Evolutionary conservation across 2,888 invertebrate species (phyloP), one percentile per base, ranked within the genome.

Genomic region (Hylaea fasciaria): DNA sequence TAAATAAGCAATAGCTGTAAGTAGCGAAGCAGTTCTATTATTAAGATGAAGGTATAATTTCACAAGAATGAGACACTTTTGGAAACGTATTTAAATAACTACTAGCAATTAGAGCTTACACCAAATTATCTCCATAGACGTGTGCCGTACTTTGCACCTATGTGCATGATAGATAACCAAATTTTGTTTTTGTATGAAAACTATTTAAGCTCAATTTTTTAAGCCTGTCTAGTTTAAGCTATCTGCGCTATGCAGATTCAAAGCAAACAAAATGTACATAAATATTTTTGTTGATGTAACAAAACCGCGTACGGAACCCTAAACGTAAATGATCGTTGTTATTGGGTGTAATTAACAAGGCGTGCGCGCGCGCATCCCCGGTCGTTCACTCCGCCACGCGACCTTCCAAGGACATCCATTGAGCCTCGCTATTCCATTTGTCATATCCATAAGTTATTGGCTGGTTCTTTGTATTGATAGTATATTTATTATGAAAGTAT

Each of bases 301-400:
- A 74, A 81, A 77, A 80, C 80, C 77, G 71, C 5, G 44, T 45
- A 50, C 48, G 44, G 22, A 35, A 17, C 61, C 47, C 61, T 61
- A 56, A 48, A 56, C 44, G 54, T 56, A 52, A 57, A 54, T 62
- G 47, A 47, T 47, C 28, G 32, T 55, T 47, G 43, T 87, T 91
- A 90, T 87, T 87, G 89, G 87, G 84, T 83, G 87, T 89, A 91
- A 91, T 91, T 91, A 89, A 86, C 82, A 83, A 84, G 84, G 86
- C 81, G 76, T 74, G 79, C 76, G 81, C 80, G 74, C 74, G 79
- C 74, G 81, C 79, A 73, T 70, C 35, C 12, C 44, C 53, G 65
- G 62, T 66, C 67, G 35, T 66, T 68, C 65, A 69, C 65, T 50
- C 40, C 46, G 62, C 64, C 68, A 68, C 78, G 78, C 74, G 78